phyloP scores from a whole-genome alignment of 2,797 vertebrate genomes.

The Sylvilagus floridanus region DNA sequence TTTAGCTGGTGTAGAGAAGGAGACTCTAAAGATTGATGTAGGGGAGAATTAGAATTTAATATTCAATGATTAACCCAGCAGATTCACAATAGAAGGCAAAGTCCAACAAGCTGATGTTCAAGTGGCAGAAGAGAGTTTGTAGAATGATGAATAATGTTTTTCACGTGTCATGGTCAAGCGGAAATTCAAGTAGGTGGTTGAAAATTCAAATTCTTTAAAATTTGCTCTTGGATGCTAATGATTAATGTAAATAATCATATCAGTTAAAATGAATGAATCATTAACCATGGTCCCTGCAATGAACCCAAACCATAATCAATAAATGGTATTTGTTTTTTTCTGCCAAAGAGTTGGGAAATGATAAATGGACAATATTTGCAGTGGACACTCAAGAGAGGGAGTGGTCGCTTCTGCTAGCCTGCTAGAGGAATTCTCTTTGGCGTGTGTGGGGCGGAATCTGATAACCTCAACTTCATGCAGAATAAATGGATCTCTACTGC shows the following conservation, averaged over 20 bases:
- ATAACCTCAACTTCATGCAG: background rate
- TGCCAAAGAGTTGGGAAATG: conserved; percentile 2
- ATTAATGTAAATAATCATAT: conserved; percentile 46
- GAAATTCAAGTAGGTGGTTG: conserved; percentile 37
- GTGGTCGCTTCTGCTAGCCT: background rate
- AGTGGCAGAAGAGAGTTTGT: conserved; percentile 48
- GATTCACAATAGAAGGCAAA: conserved; percentile 13
- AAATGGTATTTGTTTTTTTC: conserved; percentile 24
- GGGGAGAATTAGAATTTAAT: conserved; percentile 27
- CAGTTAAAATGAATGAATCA: conserved; percentile 57
- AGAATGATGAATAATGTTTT: conserved; percentile 49
- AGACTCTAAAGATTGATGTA: background rate
- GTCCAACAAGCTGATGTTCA: conserved; percentile 15
- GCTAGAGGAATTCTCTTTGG: background rate
- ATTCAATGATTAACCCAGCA: background rate
- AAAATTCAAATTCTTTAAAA: conserved; percentile 56
- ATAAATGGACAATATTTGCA: background rate
- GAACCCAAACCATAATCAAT: conserved; percentile 38
- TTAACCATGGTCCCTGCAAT: conserved; percentile 49
- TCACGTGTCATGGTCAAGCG: conserved; percentile 31
- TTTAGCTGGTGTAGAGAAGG: background rate
- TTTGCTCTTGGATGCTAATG: conserved; percentile 27
- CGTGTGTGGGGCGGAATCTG: background rate
- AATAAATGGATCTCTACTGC: background rate
- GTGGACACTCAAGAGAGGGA: background rate